These are phyloP conservation scores for Meloidogyne floridensis DNA, from an alignment of 1,140 invertebrate species.

Conservation along the genomic window DNA sequence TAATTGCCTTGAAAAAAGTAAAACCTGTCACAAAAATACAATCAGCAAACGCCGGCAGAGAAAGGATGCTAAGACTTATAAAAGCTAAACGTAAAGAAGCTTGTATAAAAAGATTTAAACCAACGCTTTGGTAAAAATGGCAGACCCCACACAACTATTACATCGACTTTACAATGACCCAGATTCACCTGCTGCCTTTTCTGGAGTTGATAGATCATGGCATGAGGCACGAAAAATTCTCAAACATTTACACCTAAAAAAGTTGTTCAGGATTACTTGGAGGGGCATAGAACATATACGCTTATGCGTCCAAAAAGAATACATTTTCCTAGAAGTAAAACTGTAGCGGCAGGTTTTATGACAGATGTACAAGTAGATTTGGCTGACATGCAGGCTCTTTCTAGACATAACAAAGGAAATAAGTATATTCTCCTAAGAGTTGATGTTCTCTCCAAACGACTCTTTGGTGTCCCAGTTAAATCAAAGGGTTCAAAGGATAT, in stretches of 20 bases:
- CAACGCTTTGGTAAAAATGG: too few species aligned
- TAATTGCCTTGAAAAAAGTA: too few species aligned
- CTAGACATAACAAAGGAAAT: conserved; percentile 16
- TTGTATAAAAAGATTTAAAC: too few species aligned
- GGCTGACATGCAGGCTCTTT: conserved; percentile 21
- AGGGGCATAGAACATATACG: not conserved
- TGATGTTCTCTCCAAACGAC: conserved; percentile 22
- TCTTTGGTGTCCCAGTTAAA: conserved; percentile 9
- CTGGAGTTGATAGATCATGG: not conserved
- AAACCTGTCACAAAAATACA: too few species aligned
- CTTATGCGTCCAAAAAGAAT: conserved; percentile 8
- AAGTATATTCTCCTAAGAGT: conserved; percentile 15
- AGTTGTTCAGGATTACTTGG: conserved; percentile 11
- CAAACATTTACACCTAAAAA: not conserved
- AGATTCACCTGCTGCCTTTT: not conserved
- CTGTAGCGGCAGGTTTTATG: conserved; percentile 36
- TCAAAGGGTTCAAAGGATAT: conserved; percentile 21
- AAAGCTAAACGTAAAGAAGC: too few species aligned
- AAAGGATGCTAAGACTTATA: too few species aligned
- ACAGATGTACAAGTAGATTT: conserved; percentile 24
- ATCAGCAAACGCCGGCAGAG: too few species aligned
- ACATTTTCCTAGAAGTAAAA: not conserved
- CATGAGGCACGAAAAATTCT: conserved; percentile 10
- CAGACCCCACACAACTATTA: conserved; percentile 10
- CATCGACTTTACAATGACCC: not conserved